Evolutionary conservation across 2,888 invertebrate species (phyloP), one percentile per base, ranked within the genome.

Genomic region (Drymonia ruficornis): DNA sequence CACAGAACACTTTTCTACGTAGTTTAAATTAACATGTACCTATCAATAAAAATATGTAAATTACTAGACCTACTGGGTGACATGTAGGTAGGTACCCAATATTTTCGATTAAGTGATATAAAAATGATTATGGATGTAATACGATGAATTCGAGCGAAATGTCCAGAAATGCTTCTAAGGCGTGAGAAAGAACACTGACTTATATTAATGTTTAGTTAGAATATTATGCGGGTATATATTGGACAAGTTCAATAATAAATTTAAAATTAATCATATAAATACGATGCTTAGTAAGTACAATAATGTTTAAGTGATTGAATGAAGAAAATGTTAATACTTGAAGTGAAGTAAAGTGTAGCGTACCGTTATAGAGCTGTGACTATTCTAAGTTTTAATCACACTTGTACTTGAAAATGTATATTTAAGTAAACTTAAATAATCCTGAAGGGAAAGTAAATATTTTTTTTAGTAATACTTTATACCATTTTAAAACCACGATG

Each of bases 1-100:
- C 84, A 87, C 85, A 55, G 61, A 68, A 81, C 82, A 84, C 81
- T 71, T 84, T 82, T 79, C 74, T 78, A 81, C 56, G 74, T 80
- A 81, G 78, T 69, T 63, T 68, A 75, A 72, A 67, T 58, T 63
- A 59, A 67, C 55, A 61, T 65, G 51, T 63, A 47, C 31, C 34
- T 18, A 59, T 57, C 51, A 65, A 59, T 54, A 50, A 61, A 11
- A 15, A 18, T 18, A 51, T 62, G 57, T 59, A 49, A 57, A 52
- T 44, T 56, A 49, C 58, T 50, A 52, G 42, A 61, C 52, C 52
- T 56, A 47, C n/a, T 18, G 56, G 34, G 46, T 47, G 42, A 18
- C 42, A 9, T 18, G 15, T 43, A n/a, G n/a, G n/a, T n/a, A n/a
- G n/a, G n/a, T 36, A 53, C 61, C 43, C 49, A 29, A 59, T 53